These are phyloP conservation scores for Poecilia gillii DNA, from an alignment of 2,797 vertebrate genomes.

Conservation along the genomic window DNA sequence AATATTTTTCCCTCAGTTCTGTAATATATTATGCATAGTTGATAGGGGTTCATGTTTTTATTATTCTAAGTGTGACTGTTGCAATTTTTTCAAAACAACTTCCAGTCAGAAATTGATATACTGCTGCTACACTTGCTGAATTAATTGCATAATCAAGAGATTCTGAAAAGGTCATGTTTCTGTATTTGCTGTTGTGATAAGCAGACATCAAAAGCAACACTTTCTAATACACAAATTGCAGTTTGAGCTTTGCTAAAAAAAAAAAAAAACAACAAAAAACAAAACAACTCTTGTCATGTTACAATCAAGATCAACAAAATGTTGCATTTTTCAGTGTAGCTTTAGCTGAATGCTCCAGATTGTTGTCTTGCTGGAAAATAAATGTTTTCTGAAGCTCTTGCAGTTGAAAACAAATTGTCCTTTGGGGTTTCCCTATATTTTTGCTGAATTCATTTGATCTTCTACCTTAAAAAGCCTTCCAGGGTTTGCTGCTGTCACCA, in stretches of 20 bases:
- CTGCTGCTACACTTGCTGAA: background rate
- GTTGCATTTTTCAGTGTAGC: background rate
- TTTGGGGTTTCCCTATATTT: background rate
- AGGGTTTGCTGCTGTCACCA: background rate
- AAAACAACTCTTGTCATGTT: background rate
- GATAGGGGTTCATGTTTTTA: background rate
- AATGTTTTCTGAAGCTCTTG: background rate
- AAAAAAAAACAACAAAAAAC: background rate
- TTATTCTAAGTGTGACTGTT: background rate
- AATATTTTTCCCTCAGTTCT: background rate
- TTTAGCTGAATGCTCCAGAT: background rate
- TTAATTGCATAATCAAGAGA: background rate
- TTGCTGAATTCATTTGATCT: background rate
- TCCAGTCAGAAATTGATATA: background rate
- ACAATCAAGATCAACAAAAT: background rate
- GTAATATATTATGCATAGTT: background rate
- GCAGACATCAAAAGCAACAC: background rate
- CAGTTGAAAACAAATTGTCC: background rate
- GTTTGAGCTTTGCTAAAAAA: background rate
- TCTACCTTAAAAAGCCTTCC: background rate
- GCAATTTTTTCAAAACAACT: background rate
- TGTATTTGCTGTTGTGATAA: conserved; percentile 15
- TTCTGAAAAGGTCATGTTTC: conserved; percentile 1
- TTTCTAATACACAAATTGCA: background rate
- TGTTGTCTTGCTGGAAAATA: background rate